Evolutionary conservation across 2,888 invertebrate genomes (phyloP).

Genomic region (Endomychus coccineus): DNA sequence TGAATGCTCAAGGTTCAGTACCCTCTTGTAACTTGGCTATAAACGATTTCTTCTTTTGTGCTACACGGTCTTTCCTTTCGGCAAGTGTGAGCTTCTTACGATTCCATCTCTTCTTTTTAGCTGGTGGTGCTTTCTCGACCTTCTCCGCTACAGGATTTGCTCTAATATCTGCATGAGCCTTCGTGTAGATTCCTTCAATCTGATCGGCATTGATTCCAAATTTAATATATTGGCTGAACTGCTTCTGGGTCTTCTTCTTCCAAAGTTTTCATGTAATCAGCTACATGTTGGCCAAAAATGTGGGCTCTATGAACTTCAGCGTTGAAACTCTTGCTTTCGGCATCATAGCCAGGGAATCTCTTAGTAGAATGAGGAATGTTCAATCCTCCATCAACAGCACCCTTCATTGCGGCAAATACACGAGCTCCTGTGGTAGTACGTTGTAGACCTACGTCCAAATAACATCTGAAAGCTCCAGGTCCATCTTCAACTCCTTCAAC

Average conservation of each 20-base stretch:
- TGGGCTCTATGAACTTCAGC: slow-evolving; percentile 94
- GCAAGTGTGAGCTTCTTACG: slow-evolving; percentile 81
- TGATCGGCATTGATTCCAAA: slow-evolving; percentile 82
- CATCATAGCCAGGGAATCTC: slow-evolving; percentile 95
- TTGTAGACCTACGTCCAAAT: slow-evolving; percentile 94
- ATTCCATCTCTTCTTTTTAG: slow-evolving; percentile 79
- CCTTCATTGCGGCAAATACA: slow-evolving; percentile 98
- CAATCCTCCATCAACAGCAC: slow-evolving; percentile 97
- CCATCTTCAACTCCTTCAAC: slow-evolving; percentile 89
- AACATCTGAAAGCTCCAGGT: slow-evolving; percentile 94
- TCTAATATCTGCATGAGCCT: slow-evolving; percentile 88
- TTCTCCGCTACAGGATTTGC: slow-evolving; percentile 69
- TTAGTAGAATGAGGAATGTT: slow-evolving; percentile 98
- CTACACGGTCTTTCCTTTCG: slow-evolving; percentile 87
- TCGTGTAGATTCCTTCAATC: slow-evolving; percentile 92
- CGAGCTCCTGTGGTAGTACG: slow-evolving; percentile 97
- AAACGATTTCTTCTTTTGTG: slow-evolving; percentile 89
- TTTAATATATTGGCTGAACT: slow-evolving; percentile 94
- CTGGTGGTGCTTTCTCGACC: slow-evolving; percentile 44
- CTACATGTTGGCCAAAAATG: slow-evolving; percentile 95
- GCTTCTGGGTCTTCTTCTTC: slow-evolving; percentile 95
- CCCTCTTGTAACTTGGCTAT: slow-evolving; percentile 56
- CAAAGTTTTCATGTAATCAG: slow-evolving; percentile 91
- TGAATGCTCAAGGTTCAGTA: slow-evolving; percentile 41
- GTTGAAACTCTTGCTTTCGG: slow-evolving; percentile 88